Percentiles rank a stretch among this genome's conserved stretches.
These are phyloP conservation scores for Phycodurus eques DNA, from an alignment of 2,113 vertebrate genomes.

Conservation along the genomic window DNA sequence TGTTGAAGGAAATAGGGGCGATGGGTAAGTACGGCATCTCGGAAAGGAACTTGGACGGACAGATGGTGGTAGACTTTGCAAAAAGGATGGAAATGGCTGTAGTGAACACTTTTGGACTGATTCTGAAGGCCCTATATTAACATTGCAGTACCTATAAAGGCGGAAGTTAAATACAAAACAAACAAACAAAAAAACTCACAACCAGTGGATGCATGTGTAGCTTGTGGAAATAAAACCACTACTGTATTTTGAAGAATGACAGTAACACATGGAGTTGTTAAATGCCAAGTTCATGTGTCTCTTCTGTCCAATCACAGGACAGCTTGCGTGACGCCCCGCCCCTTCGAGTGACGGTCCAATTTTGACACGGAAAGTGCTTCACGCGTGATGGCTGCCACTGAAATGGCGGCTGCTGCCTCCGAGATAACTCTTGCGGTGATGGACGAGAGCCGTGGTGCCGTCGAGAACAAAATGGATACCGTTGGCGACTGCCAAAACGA, in stretches of 20 bases:
- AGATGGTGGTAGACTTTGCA: too few species aligned
- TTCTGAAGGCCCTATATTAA: too few species aligned
- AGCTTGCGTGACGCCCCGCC: slow-evolving; percentile 15
- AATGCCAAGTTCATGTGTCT: slow-evolving; percentile 24
- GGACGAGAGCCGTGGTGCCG: slow-evolving; percentile 7
- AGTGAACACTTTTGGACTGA: too few species aligned
- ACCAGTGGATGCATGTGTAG: too few species aligned
- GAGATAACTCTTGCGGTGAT: slow-evolving; percentile 25
- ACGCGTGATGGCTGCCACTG: slow-evolving; percentile 10
- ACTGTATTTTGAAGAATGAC: neutral
- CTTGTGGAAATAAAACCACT: neutral
- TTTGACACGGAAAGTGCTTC: slow-evolving; percentile 32
- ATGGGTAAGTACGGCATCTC: too few species aligned
- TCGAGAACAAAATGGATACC: slow-evolving; percentile 54
- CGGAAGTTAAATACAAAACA: neutral
- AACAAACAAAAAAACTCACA: too few species aligned
- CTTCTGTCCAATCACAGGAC: slow-evolving; percentile 56
- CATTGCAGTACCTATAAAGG: too few species aligned
- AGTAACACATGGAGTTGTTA: slow-evolving; percentile 54
- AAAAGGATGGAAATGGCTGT: too few species aligned
- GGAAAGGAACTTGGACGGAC: too few species aligned
- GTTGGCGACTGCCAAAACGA: slow-evolving; percentile 46
- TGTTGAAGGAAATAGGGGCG: too few species aligned
- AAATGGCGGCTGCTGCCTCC: slow-evolving; percentile 53
- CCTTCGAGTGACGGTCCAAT: slow-evolving; percentile 16